These are phyloP conservation scores for Stratiomys singularior DNA, from an alignment of 2,888 invertebrate species.

Conservation along the genomic window DNA sequence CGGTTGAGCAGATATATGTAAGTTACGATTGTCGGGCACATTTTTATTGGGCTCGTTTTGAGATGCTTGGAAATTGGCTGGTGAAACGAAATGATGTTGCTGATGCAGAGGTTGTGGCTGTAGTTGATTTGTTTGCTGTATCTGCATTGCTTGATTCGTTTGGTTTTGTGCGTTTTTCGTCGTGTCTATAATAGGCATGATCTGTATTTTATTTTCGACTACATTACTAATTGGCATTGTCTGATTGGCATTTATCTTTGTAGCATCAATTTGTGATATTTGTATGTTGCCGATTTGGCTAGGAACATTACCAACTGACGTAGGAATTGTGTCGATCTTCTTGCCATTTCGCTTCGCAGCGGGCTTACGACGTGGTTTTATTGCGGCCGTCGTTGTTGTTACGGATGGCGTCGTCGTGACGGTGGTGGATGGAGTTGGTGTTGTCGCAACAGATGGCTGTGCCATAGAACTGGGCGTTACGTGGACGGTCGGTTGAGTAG, in stretches of 20 bases:
- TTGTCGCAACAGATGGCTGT: neutral
- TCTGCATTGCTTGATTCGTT: neutral
- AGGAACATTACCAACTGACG: constrained; percentile 60
- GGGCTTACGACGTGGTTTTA: constrained; percentile 63
- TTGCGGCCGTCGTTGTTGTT: constrained; percentile 59
- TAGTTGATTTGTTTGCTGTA: neutral
- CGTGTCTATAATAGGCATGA: constrained; percentile 63
- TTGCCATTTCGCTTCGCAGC: constrained; percentile 62
- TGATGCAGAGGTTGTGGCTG: constrained; percentile 56
- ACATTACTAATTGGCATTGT: constrained; percentile 58
- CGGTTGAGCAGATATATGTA: constrained; percentile 28
- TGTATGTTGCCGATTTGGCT: constrained; percentile 67
- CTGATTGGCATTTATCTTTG: constrained; percentile 57
- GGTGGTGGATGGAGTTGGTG: constrained; percentile 24
- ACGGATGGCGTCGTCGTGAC: constrained; percentile 40
- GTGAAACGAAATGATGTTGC: neutral
- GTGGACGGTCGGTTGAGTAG: neutral
- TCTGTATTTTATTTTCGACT: constrained; percentile 66
- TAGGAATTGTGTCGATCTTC: constrained; percentile 58
- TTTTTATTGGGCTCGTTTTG: constrained; percentile 18
- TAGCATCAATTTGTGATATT: constrained; percentile 64
- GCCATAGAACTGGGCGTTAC: neutral
- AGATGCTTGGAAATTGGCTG: neutral
- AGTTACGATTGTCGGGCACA: neutral
- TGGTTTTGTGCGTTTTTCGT: constrained; percentile 30